Percentiles rank a stretch among this genome's conserved stretches.
Evolutionary conservation across 2,113 vertebrate species (phyloP).

Genomic region (Zapus hudsonius): DNA sequence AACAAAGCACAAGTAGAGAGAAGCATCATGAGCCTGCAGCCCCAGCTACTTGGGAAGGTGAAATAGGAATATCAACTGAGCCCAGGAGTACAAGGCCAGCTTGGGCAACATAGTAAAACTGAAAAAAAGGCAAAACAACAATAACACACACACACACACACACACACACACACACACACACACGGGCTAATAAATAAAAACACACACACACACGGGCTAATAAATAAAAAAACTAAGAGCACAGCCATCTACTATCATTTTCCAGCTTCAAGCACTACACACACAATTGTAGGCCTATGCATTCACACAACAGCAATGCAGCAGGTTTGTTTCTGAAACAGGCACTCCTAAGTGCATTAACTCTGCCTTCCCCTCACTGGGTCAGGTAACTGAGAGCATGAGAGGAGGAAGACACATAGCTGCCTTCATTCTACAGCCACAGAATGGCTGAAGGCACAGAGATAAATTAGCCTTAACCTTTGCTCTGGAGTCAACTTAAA

Average conservation of each 20-base stretch:
- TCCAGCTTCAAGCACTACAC: no score
- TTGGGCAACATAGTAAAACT: neutral
- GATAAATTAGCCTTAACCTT: no score
- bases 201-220: no score
- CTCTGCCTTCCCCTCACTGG: no score
- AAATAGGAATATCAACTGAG: neutral
- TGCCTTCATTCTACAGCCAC: no score
- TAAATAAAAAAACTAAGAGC: neutral
- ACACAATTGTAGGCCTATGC: neutral
- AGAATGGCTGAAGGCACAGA: no score
- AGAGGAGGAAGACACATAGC: no score
- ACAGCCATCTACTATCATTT: neutral
- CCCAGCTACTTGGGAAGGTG: neutral
- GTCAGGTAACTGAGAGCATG: no score
- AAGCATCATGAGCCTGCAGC: neutral
- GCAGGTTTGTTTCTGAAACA: neutral
- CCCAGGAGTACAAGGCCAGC: neutral
- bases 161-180: no score
- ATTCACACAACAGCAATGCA: neutral
- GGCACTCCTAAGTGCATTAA: no score
- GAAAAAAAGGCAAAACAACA: neutral
- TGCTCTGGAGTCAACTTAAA: no score
- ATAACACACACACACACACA: neutral
- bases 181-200: no score
- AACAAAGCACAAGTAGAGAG: neutral